Base-by-base conservation (phyloP, 2,797 vertebrate genomes). In the Corythornis leucogaster region DNA sequence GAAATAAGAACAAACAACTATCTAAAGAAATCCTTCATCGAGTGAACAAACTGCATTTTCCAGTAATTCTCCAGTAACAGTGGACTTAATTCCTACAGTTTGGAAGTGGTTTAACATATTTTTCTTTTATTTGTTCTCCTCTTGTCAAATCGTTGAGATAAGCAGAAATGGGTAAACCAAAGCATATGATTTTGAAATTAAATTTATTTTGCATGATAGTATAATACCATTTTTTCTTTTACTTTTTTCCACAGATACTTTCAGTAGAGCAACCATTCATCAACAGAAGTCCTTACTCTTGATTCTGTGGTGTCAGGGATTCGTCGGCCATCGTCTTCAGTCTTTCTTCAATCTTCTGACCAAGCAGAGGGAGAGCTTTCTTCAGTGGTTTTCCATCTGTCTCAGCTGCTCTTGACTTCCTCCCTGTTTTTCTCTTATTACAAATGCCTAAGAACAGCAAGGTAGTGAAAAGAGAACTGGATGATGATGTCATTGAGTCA, bases 391-490 rank as follows among this genome's bases (percentile, higher is more conserved):
- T 28, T 66, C 45, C 45, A 58, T 74, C 68, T 80, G 18, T 79
- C 59, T 87, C 43, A 91, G 40, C 54, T 74, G 46, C 86, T 86
- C 33, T 7, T 77, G 24, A 73, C 58, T 89, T 93, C 48, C 21
- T 21, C 75, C 46, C 22, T 57, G 38, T 58, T 91, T 74, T 89
- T 90, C 93, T 94, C 30, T 21, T 82, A 74, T 73, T 95, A 98
- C 98, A 98, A 99, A 99, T 99, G 99, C 99, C 98, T 98, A 99
- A 99, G 98, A 99, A 99, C 97, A 99, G 99, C 98, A 99, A 99
- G 95, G 98, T 98, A 96, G 98, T 98, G 96, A 99, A 99, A 98
- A 98, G 98, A 98, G 99, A 99, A 94, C 98, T 99, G 97, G 99
- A 99, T 92, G 99, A 99, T 97, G 99, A 99, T 90, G 98, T 99